These are phyloP conservation scores for Sebastes minor DNA, from an alignment of 2,797 vertebrate species.

Conservation along the genomic window DNA sequence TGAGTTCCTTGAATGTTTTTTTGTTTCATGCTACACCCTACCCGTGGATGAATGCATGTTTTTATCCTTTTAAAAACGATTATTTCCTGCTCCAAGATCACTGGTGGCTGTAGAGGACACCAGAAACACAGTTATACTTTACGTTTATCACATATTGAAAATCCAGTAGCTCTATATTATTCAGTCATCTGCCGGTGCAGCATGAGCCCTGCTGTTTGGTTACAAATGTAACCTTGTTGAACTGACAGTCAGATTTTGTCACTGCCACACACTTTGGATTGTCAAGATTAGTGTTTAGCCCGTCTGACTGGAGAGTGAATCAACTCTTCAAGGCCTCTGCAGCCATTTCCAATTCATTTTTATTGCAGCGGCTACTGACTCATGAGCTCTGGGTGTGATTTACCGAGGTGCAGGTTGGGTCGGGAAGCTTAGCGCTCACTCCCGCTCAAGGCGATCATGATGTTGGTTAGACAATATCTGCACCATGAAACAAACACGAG, in stretches of 20 bases:
- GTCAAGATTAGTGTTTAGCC: conserved; percentile 42
- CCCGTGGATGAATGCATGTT: not conserved
- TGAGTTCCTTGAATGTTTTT: not conserved
- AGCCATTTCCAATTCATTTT: conserved; percentile 60
- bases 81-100: not conserved
- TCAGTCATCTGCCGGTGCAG: not conserved
- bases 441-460: conserved; percentile 34
- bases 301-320: conserved; percentile 37
- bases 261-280: not conserved
- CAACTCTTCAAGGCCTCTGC: conserved; percentile 36
- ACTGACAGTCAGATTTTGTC: conserved; percentile 4
- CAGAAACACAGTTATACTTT: not conserved
- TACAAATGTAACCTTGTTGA: conserved; percentile 6
- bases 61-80: not conserved
- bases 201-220: not conserved
- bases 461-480: conserved; percentile 34
- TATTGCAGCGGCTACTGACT: conserved; percentile 46
- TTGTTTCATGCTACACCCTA: not conserved
- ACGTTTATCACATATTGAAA: not conserved
- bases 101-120: not conserved
- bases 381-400: conserved; percentile 56
- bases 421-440: conserved; percentile 18
- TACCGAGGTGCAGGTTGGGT: conserved; percentile 34
- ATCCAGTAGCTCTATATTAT: not conserved
- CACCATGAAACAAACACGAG: conserved; percentile 37